Evolutionary conservation across 2,797 vertebrate species (phyloP), one percentile per base, ranked within the genome.

Genomic region (Anomalospiza imberbis): DNA sequence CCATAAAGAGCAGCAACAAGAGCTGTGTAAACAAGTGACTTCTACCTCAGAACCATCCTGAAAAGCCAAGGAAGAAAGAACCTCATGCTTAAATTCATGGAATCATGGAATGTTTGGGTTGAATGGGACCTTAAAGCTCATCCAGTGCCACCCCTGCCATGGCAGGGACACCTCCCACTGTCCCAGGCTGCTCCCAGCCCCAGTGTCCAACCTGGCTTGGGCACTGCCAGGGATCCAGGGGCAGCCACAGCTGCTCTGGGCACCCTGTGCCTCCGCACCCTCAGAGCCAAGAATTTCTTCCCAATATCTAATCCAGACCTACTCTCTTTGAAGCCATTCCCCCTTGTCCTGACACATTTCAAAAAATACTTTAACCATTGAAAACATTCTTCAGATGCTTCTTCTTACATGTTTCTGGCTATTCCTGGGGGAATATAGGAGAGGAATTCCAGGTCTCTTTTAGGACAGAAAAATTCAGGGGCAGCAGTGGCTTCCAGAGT

Each of bases 51-150:
- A 48, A 60, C 7, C 61, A 86, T 58, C 66, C 47, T 54, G 22
- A 47, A 76, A 77, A 77, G 6, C 12, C 44, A 51, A 85, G 36
- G 55, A 73, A 76, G 34, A 62, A 91, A 54, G 0, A 61, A 29
- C 9, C 2, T 74, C 28, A 7, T 9, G 14, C 7, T 78, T 36
- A 65, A 48, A 2, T 13, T 54, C 32, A 44, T 17, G 28, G 57
- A 86, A 66, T 25, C 3, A 6, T 26, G 13, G 53, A 54, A 32
- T 48, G 5, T 24, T 40, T 24, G 44, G 44, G 20, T 48, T 18
- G 16, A n/a, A 5, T 40, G 2, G 7, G 25, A 68, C 0, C 3
- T 32, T 1, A 11, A 13, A 38, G 0, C 1, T n/a, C 32, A 24
- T 1, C 28, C 7, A 1, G 1, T 29, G 0, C 47, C 45, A 36